Conservation (phyloP, 2,888 invertebrate species). For the Cantharis flavilabris region DNA sequence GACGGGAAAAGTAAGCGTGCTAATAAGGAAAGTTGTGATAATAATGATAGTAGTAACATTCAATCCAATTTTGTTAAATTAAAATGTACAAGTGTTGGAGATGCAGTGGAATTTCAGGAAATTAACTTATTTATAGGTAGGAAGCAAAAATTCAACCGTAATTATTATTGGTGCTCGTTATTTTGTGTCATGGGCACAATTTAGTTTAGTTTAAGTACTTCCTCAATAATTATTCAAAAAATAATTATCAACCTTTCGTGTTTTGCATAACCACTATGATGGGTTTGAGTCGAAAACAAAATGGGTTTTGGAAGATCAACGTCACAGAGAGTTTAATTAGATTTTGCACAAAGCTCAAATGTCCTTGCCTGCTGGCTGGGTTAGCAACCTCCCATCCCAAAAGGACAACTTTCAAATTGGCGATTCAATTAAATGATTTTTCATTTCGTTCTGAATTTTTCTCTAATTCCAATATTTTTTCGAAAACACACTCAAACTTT, state of each 20-base stretch:
- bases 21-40: constrained; percentile 16
- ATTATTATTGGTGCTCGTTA: not conserved
- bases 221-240: not conserved
- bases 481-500: not conserved
- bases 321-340: not conserved
- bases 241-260: not conserved
- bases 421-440: not conserved
- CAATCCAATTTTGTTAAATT: constrained; percentile 3
- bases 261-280: not conserved
- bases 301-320: not conserved
- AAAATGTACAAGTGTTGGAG: constrained; percentile 42
- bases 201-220: not conserved
- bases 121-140: constrained; percentile 52
- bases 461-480: not conserved
- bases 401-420: not conserved
- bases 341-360: not conserved
- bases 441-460: not conserved
- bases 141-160: not conserved
- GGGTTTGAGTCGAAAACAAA: not conserved
- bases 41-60: constrained; percentile 1
- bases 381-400: not conserved
- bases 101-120: constrained; percentile 51
- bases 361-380: not conserved
- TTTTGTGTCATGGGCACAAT: not conserved
- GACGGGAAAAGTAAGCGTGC: constrained; percentile 11